Percentiles rank a stretch among this genome's conserved stretches.
phyloP scores from a whole-genome alignment of 2,113 vertebrate genomes.

The Pleuronectes platessa region DNA sequence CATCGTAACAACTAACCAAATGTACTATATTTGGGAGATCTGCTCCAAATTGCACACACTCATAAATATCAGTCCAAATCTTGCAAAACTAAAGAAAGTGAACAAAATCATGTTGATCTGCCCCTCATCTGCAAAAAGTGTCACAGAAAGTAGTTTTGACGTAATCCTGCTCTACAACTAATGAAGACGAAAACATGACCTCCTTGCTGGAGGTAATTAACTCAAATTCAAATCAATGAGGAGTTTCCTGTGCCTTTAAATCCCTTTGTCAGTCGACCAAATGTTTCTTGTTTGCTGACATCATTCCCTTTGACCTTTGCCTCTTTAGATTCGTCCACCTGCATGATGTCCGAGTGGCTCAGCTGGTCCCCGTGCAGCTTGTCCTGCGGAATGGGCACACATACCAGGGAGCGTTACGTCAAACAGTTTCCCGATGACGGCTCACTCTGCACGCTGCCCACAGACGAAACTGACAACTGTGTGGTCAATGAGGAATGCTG shows the following conservation, averaged over 20 bases:
- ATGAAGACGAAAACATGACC: too few relatives aligned
- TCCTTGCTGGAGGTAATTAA: too few relatives aligned
- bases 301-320: constrained; percentile 12
- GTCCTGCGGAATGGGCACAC: constrained; percentile 90
- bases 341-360: constrained; percentile 99
- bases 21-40: too few relatives aligned
- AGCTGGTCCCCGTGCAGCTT: constrained; percentile 95
- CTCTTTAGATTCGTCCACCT: constrained; percentile 90
- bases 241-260: not conserved
- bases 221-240: too few relatives aligned
- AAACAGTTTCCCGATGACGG: constrained; percentile 98
- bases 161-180: too few relatives aligned
- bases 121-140: too few relatives aligned
- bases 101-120: too few relatives aligned
- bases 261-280: not conserved
- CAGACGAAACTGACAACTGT: constrained; percentile 94
- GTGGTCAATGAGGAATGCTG: constrained; percentile 95
- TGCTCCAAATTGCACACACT: too few relatives aligned
- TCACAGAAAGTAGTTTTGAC: too few relatives aligned
- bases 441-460: constrained; percentile 92
- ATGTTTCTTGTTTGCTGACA: not conserved
- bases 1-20: too few relatives aligned
- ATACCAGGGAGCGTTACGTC: constrained; percentile 94
- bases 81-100: too few relatives aligned
- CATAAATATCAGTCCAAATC: too few relatives aligned